Evolutionary conservation across 1,140 invertebrate species (phyloP).

Genomic region (Macrobrachium nipponense): DNA sequence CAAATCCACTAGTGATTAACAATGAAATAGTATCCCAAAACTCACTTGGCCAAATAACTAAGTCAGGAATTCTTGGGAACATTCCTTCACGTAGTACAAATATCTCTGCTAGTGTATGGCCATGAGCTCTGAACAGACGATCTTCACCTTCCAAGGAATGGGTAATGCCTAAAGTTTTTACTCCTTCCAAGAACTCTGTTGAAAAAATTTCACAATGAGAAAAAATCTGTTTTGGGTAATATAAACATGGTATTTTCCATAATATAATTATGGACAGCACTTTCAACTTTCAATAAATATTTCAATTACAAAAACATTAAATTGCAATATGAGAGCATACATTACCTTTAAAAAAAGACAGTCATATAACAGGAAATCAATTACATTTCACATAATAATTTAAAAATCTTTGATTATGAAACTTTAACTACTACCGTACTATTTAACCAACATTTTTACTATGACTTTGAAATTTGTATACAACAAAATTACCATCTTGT

Average conservation of each 20-base stretch:
- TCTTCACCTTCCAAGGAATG: slow-evolving; percentile 85
- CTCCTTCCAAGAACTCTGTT: slow-evolving; percentile 74
- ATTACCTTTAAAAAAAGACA: no score
- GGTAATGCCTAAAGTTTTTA: slow-evolving; percentile 76
- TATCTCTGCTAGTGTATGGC: slow-evolving; percentile 94
- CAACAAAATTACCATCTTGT: slow-evolving; percentile 13
- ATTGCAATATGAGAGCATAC: no score
- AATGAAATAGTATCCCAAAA: slow-evolving; percentile 6
- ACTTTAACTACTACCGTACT: no score
- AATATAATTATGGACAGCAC: no score
- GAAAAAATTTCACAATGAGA: background rate
- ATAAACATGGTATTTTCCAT: no score
- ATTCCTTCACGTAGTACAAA: slow-evolving; percentile 78
- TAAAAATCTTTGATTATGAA: no score
- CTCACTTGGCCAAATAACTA: slow-evolving; percentile 87
- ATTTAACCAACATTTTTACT: no score
- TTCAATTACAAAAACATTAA: no score
- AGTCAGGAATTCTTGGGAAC: slow-evolving; percentile 89
- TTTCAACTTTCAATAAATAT: no score
- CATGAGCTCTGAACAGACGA: slow-evolving; percentile 90
- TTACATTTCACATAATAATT: no score
- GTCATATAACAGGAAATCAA: no score
- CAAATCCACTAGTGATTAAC: background rate
- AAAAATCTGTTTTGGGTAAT: background rate
- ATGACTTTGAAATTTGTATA: background rate